Percentiles rank a stretch among this genome's conserved stretches.
Evolutionary conservation across 2,888 invertebrate species (phyloP).

Genomic region (Cryptus viduatorius): DNA sequence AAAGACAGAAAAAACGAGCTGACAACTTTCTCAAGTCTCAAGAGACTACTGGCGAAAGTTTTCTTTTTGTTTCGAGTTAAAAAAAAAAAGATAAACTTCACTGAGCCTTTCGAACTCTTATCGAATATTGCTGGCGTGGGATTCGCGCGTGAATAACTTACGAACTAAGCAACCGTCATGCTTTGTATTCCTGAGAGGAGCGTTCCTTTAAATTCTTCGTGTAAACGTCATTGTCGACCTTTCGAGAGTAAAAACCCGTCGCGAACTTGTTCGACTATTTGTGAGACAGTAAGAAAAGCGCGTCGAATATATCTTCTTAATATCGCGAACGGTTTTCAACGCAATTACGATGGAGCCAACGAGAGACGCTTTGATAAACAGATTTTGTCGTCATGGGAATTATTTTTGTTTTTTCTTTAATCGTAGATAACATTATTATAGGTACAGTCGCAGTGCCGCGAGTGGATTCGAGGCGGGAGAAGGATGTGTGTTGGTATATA

Average conservation of each 20-base stretch:
- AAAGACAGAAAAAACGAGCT: not conserved
- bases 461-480: constrained; percentile 48
- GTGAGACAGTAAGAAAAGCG: not conserved
- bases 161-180: constrained; percentile 43
- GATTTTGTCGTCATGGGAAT: not conserved
- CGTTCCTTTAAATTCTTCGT: constrained; percentile 27
- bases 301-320: constrained; percentile 5
- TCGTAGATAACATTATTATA: constrained; percentile 49
- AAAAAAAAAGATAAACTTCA: constrained; percentile 10
- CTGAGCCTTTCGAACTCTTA: not conserved
- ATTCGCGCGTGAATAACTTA: constrained; percentile 48
- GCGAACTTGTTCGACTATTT: constrained; percentile 1
- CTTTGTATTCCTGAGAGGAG: constrained; percentile 56
- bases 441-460: constrained; percentile 51
- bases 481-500: constrained; percentile 41
- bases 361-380: not conserved
- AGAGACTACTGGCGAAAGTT: not conserved
- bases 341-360: not conserved
- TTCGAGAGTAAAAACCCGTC: constrained; percentile 23
- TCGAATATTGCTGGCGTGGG: constrained; percentile 2
- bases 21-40: constrained; percentile 14
- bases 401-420: constrained; percentile 27
- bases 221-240: constrained; percentile 34
- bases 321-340: not conserved
- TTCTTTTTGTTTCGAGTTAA: not conserved